Percentiles rank a stretch among this genome's conserved stretches.
These are phyloP conservation scores for Sphaeridia pumilis DNA, from an alignment of 2,888 invertebrate genomes.

Conservation along the genomic window DNA sequence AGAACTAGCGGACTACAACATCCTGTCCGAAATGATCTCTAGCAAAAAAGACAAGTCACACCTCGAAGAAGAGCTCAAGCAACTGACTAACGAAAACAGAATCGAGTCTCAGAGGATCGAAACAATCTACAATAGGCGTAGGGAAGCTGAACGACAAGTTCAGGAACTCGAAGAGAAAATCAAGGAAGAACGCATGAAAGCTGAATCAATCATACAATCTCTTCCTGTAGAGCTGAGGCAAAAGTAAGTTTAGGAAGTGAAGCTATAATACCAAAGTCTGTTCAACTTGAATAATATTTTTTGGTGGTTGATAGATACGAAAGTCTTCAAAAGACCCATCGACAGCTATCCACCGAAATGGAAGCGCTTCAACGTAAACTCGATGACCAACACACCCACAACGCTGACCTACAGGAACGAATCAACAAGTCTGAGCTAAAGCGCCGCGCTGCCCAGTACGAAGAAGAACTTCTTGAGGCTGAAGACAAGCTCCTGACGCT, in stretches of 20 bases:
- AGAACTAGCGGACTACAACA: conserved; percentile 68
- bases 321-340: conserved; percentile 37
- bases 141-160: conserved; percentile 49
- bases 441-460: conserved; percentile 50
- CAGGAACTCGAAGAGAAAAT: conserved; percentile 56
- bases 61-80: conserved; percentile 54
- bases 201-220: conserved; percentile 51
- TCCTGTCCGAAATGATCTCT: conserved; percentile 64
- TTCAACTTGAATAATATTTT: too few species aligned
- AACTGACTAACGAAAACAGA: conserved; percentile 43
- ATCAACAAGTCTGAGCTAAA: conserved; percentile 45
- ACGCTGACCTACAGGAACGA: conserved; percentile 55
- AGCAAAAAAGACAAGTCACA: conserved; percentile 52
- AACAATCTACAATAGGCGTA: conserved; percentile 34
- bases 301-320: conserved; percentile 20
- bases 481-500: conserved; percentile 53
- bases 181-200: conserved; percentile 55
- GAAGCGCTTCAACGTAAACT: conserved; percentile 51
- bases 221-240: conserved; percentile 52
- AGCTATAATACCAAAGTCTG: too few species aligned
- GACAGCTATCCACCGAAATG: conserved; percentile 46
- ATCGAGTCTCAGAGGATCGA: conserved; percentile 42
- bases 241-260: too few species aligned
- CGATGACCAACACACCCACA: conserved; percentile 53
- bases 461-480: conserved; percentile 50